Evolutionary conservation across 2,113 vertebrate species (phyloP), one percentile per base, ranked within the genome.

Genomic region (Colaptes auratus): DNA sequence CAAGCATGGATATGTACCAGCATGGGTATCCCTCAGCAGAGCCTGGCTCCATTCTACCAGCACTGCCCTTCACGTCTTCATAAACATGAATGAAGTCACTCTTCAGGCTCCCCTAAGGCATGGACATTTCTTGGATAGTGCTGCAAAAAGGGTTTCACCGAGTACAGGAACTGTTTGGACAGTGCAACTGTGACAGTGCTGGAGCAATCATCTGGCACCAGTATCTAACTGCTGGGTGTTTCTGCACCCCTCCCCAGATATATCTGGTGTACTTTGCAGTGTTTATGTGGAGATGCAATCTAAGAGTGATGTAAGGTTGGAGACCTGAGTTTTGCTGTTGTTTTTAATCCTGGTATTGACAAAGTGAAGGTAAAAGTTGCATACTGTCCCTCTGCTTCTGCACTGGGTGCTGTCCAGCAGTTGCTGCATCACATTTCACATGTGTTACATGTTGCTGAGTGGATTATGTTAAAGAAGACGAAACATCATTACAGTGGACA

Each of bases 401-500:
- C 30, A 6, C 23, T 60, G 33, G 13, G 5, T 12, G 3, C 3
- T 30, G 46, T 12, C 42, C 55, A 71, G 44, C 35, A 33, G 35
- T 15, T 25, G 15, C 23, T 53, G 63, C 8, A 33, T 15, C n/a
- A 20, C 14, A 14, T 33, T 73, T 61, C 24, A n/a, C 53, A 16
- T 7, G 2, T 7, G 9, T 44, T 33, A 16, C 2, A 0, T 17
- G 6, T 46, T 52, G 23, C 50, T 30, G 11, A 65, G 24, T 0
- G 0, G 36, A 36, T 24, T 31, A 6, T 8, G 5, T 36, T 36
- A 42, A 52, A 56, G 44, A 33, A 71, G 42, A 42, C 59, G 55
- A 72, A 56, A 8, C 4, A 6, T 1, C 3, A 7, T 72, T 59
- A 30, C 2, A 39, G 15, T 42, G 30, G n/a, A 55, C 5, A 73